Percentiles rank a stretch among this genome's conserved stretches.
Conservation (phyloP, 2,797 vertebrate species). For the Brachyrhaphis roseni region DNA sequence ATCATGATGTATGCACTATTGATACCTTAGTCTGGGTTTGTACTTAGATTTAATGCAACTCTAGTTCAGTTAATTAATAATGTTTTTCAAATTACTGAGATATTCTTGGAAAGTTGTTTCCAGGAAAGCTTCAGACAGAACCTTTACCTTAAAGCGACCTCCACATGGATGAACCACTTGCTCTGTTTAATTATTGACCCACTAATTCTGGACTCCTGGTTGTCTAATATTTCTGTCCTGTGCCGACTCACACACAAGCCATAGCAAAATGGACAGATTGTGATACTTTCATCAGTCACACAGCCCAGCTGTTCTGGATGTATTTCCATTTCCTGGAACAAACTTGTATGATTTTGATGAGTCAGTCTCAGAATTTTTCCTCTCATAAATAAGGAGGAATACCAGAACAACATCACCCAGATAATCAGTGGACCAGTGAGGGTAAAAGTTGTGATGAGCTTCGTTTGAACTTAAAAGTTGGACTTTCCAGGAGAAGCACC, state of each 20-base stretch:
- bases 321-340: constrained; percentile 41
- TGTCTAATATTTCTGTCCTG: constrained; percentile 6
- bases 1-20: background rate
- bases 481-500: background rate
- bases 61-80: background rate
- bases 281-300: constrained; percentile 2
- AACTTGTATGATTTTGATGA: constrained; percentile 32
- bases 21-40: background rate
- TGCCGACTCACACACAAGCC: constrained; percentile 19
- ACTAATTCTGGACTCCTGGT: constrained; percentile 1
- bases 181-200: constrained; percentile 13
- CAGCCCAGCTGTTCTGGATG: background rate
- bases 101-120: background rate
- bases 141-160: constrained; percentile 7
- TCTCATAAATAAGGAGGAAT: background rate
- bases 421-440: constrained; percentile 1
- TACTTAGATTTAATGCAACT: background rate
- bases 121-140: background rate
- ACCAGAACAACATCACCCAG: background rate
- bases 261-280: constrained; percentile 5
- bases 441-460: background rate
- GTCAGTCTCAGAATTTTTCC: constrained; percentile 18
- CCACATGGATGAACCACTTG: background rate
- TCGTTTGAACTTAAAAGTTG: background rate
- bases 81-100: constrained; percentile 8